A percentile compares a stretch with the other conserved stretches of the same genome.
Evolutionary conservation across 2,113 vertebrate species (phyloP).

Genomic region (Ariopsis seemanni): DNA sequence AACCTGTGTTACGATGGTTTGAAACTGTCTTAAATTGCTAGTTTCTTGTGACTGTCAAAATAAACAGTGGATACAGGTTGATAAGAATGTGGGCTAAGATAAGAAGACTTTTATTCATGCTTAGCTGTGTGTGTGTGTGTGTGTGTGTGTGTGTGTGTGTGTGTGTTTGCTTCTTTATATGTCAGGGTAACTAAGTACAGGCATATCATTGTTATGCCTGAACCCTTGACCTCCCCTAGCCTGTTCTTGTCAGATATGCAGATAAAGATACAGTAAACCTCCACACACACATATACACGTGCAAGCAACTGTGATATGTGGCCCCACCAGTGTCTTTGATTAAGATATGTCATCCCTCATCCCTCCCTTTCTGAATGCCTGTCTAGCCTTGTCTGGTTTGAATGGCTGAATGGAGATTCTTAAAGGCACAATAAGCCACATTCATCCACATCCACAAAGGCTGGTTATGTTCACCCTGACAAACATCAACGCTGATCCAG

Average conservation of each 20-base stretch:
- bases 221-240: constrained; percentile 36
- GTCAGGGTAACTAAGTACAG: constrained; percentile 37
- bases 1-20: neutral
- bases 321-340: constrained; percentile 44
- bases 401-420: constrained; percentile 42
- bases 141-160: neutral
- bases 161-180: neutral
- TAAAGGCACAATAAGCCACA: constrained; percentile 47
- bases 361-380: constrained; percentile 40
- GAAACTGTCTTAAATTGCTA: constrained; percentile 6
- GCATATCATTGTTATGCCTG: constrained; percentile 28
- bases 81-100: neutral
- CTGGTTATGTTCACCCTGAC: constrained; percentile 47
- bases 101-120: neutral
- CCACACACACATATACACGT: constrained; percentile 36
- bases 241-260: constrained; percentile 21
- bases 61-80: constrained; percentile 4
- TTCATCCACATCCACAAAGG: constrained; percentile 51
- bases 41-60: constrained; percentile 15
- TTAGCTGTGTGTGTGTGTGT: neutral
- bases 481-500: constrained; percentile 48
- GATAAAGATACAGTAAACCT: constrained; percentile 21
- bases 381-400: constrained; percentile 43
- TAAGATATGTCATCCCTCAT: constrained; percentile 42
- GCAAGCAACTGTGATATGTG: constrained; percentile 19